These are phyloP conservation scores for Ptychadena robeensis DNA, from an alignment of 2,797 vertebrate species.

Conservation along the genomic window DNA sequence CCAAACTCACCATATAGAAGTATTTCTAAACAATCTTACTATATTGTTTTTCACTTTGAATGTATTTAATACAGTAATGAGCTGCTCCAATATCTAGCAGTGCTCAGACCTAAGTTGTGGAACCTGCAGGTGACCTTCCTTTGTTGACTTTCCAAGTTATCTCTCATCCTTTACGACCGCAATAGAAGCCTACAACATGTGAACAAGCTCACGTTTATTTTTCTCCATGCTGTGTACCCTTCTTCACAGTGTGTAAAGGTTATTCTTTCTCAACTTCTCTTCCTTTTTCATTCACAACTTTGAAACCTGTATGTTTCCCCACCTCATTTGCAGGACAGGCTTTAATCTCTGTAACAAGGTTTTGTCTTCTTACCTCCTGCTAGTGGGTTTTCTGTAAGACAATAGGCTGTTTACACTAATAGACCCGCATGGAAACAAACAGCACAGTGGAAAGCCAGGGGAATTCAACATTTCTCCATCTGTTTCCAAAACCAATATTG, in stretches of 20 bases:
- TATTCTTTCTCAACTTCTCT: slow-evolving; percentile 27
- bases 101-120: slow-evolving; percentile 21
- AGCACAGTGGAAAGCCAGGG: slow-evolving; percentile 76
- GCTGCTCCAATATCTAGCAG: neutral
- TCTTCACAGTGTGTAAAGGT: slow-evolving; percentile 18
- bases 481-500: slow-evolving; percentile 86
- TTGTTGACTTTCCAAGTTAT: slow-evolving; percentile 12
- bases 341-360: slow-evolving; percentile 74
- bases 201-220: slow-evolving; percentile 38
- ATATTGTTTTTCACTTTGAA: too few relatives aligned
- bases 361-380: slow-evolving; percentile 78
- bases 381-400: slow-evolving; percentile 78
- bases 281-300: slow-evolving; percentile 70
- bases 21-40: too few relatives aligned
- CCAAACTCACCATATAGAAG: too few relatives aligned
- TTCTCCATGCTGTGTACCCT: neutral
- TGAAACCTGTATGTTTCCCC: slow-evolving; percentile 68
- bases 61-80: neutral
- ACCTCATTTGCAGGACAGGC: slow-evolving; percentile 70
- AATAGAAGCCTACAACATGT: slow-evolving; percentile 48
- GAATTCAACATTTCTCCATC: slow-evolving; percentile 84
- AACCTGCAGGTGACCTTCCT: slow-evolving; percentile 14
- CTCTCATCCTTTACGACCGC: slow-evolving; percentile 50
- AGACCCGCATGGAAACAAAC: slow-evolving; percentile 81
- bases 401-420: slow-evolving; percentile 87